Evolutionary conservation across 2,113 vertebrate species (phyloP), one percentile per base, ranked within the genome.

Genomic region (Tamias sibiricus): DNA sequence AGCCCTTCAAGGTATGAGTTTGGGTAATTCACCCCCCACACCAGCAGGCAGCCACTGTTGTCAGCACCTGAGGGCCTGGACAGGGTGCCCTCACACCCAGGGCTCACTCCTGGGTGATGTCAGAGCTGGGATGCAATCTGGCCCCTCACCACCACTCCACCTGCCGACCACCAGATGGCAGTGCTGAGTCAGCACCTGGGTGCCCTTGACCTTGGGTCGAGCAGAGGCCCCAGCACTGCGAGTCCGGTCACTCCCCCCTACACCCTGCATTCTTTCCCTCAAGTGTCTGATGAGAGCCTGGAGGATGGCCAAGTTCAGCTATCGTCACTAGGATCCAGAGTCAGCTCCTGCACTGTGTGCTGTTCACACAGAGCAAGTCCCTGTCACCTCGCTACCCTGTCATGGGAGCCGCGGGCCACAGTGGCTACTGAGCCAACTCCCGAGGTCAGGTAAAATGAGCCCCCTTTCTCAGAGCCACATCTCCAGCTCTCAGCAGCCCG

Each of bases 121-220:
- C 16, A 17, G 14, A 35, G 30, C 35, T 66, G 11, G 42, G 5
- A 3, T 71, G 10, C 5, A 24, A 3, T 4, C 24, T 4, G 17
- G 35, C 24, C 68, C 40, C 49, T 42, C 30, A 49, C 47, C 47
- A 12, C 64, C 35, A 74, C 22, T 57, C 59, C 28, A n/a, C 20
- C n/a, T 4, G 40, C 57, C 59, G 26, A 26, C 77, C 26, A 59
- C 7, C 17, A 40, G n/a, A 42, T 1, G 13, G 22, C 22, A 24
- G 2, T 28, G 17, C 42, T 35, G 42, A n/a, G 54, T 57, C 40
- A 10, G 2, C 28, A 52, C 79, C 79, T 24, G 35, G 49, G 37
- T 2, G 0, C 16, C 6, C 6, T 10, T 0, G 0, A 11, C 24
- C 12, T 24, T 19, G 37, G 30, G 32, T 17, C 19, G 64, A n/a